Base-by-base conservation (phyloP, 1,140 invertebrate species). In the Parapsyche elsis region DNA sequence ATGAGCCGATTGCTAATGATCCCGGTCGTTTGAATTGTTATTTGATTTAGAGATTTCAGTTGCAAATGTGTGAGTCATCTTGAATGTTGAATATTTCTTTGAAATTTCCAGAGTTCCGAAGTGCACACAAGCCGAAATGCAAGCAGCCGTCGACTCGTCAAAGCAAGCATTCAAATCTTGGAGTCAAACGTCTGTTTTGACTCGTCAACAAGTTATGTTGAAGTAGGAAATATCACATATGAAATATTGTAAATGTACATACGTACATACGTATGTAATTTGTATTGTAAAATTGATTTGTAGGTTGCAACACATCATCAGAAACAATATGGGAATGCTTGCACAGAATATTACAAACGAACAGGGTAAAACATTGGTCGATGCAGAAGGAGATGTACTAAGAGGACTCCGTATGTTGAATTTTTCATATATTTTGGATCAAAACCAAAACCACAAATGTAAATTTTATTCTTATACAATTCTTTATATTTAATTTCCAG, bases 311-410 rank as follows among this genome's bases (percentile, higher is more conserved):
- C 89, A 91, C 0, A 86, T 92, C 26, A 89, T 93, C 82, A 88
- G 92, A 84, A 88, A 90, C 19, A 92, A 93, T 84, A 91, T 96
- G 92, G 94, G 95, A 90, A 92, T 95, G 86, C 89, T 99, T 77
- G 98, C 98, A 0, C 92, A 94, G 79, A 98, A 94, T 86, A 95
- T 99, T 45, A 99, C 98, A 10, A 88, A 91, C 84, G 98, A 99
- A 90, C 98, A 99, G 90, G 99, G 99, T 24, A 99, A 99, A 88
- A 99, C 99, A 0, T 89, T 98, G 70, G 92, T 93, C 21, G 99
- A 99, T 90, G 98, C 99, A 24, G 97, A 99, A 87, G 99, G 99
- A 70, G 99, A 99, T 90, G 98, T 99, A 4, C 91, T 98, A 61
- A 91, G 99, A 86, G 99, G 99, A 76, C 92, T 99, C 78, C 98